Evolutionary conservation across 2,888 invertebrate genomes (phyloP), one percentile per base, ranked within the genome.

Genomic region (Charanyca ferruginea): DNA sequence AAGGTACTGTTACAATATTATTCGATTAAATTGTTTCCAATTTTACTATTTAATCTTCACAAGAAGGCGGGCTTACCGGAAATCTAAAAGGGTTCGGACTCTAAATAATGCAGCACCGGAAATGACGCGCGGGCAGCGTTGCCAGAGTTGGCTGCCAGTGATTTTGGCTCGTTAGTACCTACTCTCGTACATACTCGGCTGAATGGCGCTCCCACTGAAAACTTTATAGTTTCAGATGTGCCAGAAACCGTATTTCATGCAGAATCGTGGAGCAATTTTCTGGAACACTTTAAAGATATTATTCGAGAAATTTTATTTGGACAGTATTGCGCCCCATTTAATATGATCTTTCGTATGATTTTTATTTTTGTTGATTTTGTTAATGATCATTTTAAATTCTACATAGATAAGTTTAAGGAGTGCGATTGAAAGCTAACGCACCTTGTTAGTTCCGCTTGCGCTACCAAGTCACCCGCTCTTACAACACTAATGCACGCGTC

Each of bases 61-160:
- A 66, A 73, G 69, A 62, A 73, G 58, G 69, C 75, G 63, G 61
- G 80, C 57, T 47, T 78, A 82, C 84, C 86, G 88, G 89, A 89
- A 87, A 84, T 81, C 76, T 81, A 85, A 84, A 81, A 84, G 82
- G 83, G 83, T 83, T 83, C 77, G 82, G 81, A 85, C 77, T 85
- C 66, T 73, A 79, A 85, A 85, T 85, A 84, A 86, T 84, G 85
- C 85, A 81, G 74, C 80, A 76, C 77, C 88, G 90, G 90, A 90
- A 87, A 85, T 89, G 90, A 90, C 89, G 89, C 85, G 89, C 81
- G 81, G 68, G 59, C 73, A 58, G 47, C 73, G 81, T 66, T 76
- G 77, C 79, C 73, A 69, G 67, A 71, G 71, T 80, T 74, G 81
- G 83, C 83, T 82, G 80, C 77, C 70, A 75, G 76, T 73, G 74